Percentiles rank a stretch among this genome's conserved stretches.
phyloP scores from a whole-genome alignment of 2,888 invertebrate genomes.

The Acholoe squamosa region DNA sequence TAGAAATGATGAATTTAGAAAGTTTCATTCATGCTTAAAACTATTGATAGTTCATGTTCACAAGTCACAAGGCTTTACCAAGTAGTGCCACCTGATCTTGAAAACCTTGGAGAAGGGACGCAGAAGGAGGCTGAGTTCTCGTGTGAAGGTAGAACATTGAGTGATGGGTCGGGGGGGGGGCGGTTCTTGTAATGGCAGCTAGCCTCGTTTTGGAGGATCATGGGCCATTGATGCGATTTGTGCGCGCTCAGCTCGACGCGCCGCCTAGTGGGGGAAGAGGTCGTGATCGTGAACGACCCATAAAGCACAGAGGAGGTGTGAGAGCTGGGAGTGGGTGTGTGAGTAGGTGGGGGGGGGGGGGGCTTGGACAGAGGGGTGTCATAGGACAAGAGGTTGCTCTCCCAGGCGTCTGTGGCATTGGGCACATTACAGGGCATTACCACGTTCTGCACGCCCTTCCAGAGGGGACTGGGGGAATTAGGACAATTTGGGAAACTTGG shows the following conservation, averaged over 20 bases:
- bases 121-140: no score
- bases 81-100: no score
- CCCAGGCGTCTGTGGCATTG: neutral
- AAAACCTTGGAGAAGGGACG: no score
- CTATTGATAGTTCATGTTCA: no score
- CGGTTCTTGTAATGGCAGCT: conserved; percentile 4
- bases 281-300: conserved; percentile 22
- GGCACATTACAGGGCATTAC: conserved; percentile 27
- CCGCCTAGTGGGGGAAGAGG: conserved; percentile 11
- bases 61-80: no score
- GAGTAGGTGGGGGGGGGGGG: neutral
- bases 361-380: neutral
- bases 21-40: no score
- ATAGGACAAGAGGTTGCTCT: neutral
- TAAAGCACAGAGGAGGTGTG: conserved; percentile 9
- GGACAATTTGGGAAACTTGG: neutral
- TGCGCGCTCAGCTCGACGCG: conserved; percentile 21
- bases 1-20: no score
- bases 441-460: neutral
- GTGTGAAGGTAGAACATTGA: no score
- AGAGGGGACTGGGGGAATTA: neutral
- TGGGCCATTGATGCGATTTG: conserved; percentile 44
- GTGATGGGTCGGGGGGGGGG: conserved; percentile 4
- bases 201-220: conserved; percentile 30
- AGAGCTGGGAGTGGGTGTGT: neutral